Base-by-base conservation (phyloP, 2,797 vertebrate species). In the Pseudomugil tenellus region DNA sequence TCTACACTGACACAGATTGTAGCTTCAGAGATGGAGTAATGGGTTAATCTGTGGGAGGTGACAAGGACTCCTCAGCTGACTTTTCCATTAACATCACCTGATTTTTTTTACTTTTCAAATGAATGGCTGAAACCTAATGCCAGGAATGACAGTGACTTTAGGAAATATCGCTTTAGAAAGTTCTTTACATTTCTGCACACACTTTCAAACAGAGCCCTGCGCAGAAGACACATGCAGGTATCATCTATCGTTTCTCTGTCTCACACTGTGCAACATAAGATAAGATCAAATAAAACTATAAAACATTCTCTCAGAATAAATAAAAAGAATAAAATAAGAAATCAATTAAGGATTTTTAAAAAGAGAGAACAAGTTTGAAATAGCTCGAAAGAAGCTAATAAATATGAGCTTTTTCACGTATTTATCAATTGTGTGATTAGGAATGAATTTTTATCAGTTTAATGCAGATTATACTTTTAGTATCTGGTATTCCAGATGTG, bases 41-140 rank as follows among this genome's bases (percentile, higher is more conserved):
- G 54, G 64, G 77, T 82, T 89, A 80, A 90, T 86, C 85, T 83
- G 19, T 10, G n/a, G 21, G 41, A 76, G 57, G 74, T 52, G 59
- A 53, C 29, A 8, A 62, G 39, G 54, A 62, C 72, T 77, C 53
- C 60, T 76, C 21, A 80, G 56, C 59, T 69, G 13, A 51, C 23
- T 48, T 68, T 65, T 59, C 16, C 34, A 23, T 46, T 58, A 16
- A 71, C 26, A 31, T 23, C 48, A 69, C 57, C 52, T 41, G 6
- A 37, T 55, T 35, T 59, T 19, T 52, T 48, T 28, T 37, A 26
- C 32, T 23, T 54, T 28, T 62, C 9, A 6, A 31, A 32, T 26
- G 5, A 34, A 2, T 32, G 10, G 41, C 6, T 32, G 3, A 1
- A 54, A 28, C 12, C 25, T 1, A 3, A 51, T 16, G 11, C 29